Conservation (phyloP, 2,113 vertebrate species). For the Oreochromis tanganicae region DNA sequence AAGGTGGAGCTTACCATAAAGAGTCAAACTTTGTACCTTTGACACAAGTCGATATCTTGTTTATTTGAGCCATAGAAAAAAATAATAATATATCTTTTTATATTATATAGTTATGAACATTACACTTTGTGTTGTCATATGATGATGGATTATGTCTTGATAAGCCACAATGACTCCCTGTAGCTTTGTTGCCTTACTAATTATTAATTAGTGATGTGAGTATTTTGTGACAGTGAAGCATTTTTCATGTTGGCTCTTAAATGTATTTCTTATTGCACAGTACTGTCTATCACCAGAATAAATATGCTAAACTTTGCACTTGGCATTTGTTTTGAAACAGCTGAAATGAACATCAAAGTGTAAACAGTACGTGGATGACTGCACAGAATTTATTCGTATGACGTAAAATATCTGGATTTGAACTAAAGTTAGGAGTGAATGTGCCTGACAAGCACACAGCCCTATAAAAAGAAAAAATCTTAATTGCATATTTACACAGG, state of each 20-base stretch:
- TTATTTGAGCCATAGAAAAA: neutral
- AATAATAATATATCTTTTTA: neutral
- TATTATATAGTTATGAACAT: neutral
- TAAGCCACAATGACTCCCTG: neutral
- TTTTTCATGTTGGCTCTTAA: neutral
- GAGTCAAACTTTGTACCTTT: neutral
- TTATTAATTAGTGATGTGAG: neutral
- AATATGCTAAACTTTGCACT: neutral
- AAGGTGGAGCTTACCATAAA: neutral
- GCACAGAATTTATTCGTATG: neutral
- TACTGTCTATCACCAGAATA: neutral
- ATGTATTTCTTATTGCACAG: neutral
- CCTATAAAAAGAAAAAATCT: neutral
- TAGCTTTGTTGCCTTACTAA: neutral
- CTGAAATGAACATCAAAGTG: neutral
- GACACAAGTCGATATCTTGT: neutral
- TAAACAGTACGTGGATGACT: neutral
- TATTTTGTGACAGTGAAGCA: neutral
- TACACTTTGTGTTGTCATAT: neutral
- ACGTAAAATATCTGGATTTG: neutral
- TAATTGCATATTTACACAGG: neutral
- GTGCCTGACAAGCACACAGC: neutral
- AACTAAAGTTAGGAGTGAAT: neutral
- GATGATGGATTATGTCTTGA: neutral
- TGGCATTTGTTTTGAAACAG: neutral